Conservation (phyloP, 2,888 invertebrate species). For the Limnephilus marmoratus region DNA sequence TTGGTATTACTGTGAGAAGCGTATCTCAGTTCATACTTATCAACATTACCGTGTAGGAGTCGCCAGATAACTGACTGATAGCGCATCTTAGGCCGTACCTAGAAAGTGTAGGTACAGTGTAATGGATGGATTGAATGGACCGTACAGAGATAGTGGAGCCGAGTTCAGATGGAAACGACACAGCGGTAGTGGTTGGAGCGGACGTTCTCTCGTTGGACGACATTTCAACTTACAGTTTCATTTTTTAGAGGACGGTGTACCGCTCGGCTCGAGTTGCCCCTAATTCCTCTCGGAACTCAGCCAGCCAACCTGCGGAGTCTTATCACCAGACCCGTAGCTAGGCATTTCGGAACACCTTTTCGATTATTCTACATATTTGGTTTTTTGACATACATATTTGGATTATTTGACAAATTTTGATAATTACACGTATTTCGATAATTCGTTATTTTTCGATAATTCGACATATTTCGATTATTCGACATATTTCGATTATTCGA, state of each 20-base stretch:
- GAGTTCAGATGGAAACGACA: neutral
- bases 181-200: slow-evolving; percentile 45
- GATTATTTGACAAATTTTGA: too few species aligned
- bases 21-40: neutral
- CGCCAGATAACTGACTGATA: neutral
- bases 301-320: neutral
- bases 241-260: slow-evolving; percentile 53
- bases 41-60: neutral
- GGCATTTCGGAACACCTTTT: neutral
- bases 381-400: too few species aligned
- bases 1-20: neutral
- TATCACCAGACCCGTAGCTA: neutral
- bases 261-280: slow-evolving; percentile 42
- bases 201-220: slow-evolving; percentile 61
- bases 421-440: too few species aligned
- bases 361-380: neutral
- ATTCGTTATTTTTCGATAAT: too few species aligned
- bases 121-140: neutral
- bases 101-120: neutral
- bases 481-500: too few species aligned
- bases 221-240: slow-evolving; percentile 63
- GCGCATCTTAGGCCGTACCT: neutral
- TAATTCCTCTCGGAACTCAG: slow-evolving; percentile 11
- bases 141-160: slow-evolving; percentile 4
- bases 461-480: neutral